Evolutionary conservation across 1,140 invertebrate genomes (phyloP), one percentile per base, ranked within the genome.

Genomic region (Phthorimaea operculella): DNA sequence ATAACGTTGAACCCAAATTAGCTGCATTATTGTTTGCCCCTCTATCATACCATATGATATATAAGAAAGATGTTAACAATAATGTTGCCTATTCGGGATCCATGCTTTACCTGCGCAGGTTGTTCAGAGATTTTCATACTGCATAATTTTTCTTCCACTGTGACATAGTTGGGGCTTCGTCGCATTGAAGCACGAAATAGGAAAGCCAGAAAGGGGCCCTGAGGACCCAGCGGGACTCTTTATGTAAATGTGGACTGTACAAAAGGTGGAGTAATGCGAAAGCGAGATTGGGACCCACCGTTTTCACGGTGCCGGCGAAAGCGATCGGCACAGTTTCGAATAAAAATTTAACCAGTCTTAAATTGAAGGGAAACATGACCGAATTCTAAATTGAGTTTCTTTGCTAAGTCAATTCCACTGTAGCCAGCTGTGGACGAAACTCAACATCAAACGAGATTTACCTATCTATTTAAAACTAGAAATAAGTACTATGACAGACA

Each of bases 221-320:
- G 63, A 79, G 76, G 76, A 76, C 70, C 62, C 60, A 57, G 51
- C 48, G 53, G 64, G 63, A 57, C 68, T 76, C 71, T 79, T 79
- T 79, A 79, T 76, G 74, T 72, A 79, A 77, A 79, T 76, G 67
- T 55, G 62, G 53, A 68, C 63, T 64, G 61, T 68, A 76, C 74
- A 76, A 79, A 79, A 76, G 72, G 72, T 76, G 60, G 65, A 71
- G 73, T 75, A 72, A 76, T 68, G 67, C 63, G 68, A 66, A 76
- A 68, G 68, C 65, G 66, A 75, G 72, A 76, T 76, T 76, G 74
- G 74, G 63, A 63, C 66, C 61, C 61, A 54, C 48, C 62, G 63
- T 62, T 75, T 73, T 72, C 61, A 71, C 64, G 68, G 55, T 66
- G 55, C 60, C 52, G 56, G 54, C 48, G 42, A 60, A 68, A 60